Evolutionary conservation across 2,888 invertebrate species (phyloP).

Genomic region (Athalia cordata): DNA sequence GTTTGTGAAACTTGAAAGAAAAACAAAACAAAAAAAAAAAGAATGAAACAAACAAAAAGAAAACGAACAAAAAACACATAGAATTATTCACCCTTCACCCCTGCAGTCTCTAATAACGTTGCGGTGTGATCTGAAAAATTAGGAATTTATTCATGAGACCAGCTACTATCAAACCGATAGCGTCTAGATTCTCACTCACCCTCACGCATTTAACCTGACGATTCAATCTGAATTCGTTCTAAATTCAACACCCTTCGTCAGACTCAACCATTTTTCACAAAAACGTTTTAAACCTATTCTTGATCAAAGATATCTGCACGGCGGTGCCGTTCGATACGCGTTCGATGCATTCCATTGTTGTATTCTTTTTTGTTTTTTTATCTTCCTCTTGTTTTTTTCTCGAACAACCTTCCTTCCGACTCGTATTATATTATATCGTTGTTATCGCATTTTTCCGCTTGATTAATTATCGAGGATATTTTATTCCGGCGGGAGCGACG

Average conservation of each 20-base stretch:
- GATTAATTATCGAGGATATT: too few relatives aligned
- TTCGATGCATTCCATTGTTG: not conserved
- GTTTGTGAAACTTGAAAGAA: not conserved
- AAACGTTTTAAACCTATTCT: conserved; percentile 30
- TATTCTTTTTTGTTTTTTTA: not conserved
- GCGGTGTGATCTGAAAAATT: conserved; percentile 52
- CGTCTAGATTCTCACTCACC: conserved; percentile 21
- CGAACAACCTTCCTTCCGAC: not conserved
- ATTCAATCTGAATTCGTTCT: conserved; percentile 56
- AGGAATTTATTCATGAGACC: conserved; percentile 70
- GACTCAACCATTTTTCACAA: conserved; percentile 38
- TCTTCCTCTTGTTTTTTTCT: not conserved
- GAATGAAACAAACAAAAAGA: too few relatives aligned
- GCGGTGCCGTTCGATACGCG: not conserved
- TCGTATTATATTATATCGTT: too few relatives aligned
- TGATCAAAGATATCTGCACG: conserved; percentile 25
- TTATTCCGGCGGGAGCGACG: too few relatives aligned
- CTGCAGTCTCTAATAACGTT: conserved; percentile 4
- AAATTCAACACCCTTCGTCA: conserved; percentile 51
- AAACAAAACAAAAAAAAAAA: too few relatives aligned
- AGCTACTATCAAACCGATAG: conserved; percentile 25
- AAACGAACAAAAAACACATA: too few relatives aligned
- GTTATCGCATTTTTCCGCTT: too few relatives aligned
- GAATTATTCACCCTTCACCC: too few relatives aligned
- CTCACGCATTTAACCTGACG: conserved; percentile 48